These are phyloP conservation scores for Ataeniobius toweri DNA, from an alignment of 2,797 vertebrate species.

Conservation along the genomic window DNA sequence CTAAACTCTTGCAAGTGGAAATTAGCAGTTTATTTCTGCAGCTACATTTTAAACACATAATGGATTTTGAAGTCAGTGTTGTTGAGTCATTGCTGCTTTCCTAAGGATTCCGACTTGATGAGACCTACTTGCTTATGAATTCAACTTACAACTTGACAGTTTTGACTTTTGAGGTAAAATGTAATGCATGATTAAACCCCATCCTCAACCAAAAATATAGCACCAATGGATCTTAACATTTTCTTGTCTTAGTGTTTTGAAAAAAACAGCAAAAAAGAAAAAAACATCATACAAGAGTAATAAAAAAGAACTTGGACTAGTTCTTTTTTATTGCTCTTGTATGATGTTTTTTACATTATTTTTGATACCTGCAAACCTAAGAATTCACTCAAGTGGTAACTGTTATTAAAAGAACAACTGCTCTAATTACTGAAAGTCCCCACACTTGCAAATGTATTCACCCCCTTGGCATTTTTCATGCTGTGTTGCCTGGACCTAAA, in stretches of 20 bases:
- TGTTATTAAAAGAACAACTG: neutral
- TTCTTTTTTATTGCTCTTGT: neutral
- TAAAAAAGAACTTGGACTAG: too few relatives aligned
- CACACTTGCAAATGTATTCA: conserved; percentile 59
- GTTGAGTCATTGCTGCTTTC: too few relatives aligned
- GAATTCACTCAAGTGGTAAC: neutral
- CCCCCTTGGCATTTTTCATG: too few relatives aligned
- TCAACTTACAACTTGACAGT: neutral
- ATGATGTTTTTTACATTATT: neutral
- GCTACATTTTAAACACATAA: too few relatives aligned
- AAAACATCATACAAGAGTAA: too few relatives aligned
- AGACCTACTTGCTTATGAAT: too few relatives aligned
- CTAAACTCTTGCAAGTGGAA: too few relatives aligned
- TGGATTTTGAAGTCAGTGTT: too few relatives aligned
- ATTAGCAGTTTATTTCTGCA: too few relatives aligned
- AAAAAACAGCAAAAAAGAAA: neutral
- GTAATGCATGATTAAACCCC: neutral
- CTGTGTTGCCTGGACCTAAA: too few relatives aligned
- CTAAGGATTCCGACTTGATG: too few relatives aligned
- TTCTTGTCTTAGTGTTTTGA: neutral
- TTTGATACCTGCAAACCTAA: neutral
- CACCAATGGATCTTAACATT: neutral
- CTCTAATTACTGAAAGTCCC: conserved; percentile 47
- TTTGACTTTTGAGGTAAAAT: neutral
- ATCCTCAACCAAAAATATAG: neutral